A percentile compares a stretch with the other conserved stretches of the same genome.
Evolutionary conservation across 2,797 vertebrate species (phyloP).

Genomic region (Parambassis ranga): DNA sequence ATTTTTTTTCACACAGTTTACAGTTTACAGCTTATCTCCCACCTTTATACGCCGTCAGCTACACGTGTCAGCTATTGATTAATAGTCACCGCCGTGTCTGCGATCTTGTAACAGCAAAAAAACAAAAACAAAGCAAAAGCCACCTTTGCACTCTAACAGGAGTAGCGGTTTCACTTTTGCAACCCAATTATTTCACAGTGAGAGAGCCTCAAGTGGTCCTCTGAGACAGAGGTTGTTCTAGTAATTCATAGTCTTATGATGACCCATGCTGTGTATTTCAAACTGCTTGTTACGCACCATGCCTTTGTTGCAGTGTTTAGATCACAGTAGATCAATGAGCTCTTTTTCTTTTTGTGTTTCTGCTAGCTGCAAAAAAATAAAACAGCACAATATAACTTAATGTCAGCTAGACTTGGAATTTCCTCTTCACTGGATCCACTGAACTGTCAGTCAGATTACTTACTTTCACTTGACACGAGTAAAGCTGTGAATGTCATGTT

Average conservation of each 20-base stretch:
- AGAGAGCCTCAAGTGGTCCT: conserved; percentile 76
- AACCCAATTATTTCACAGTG: conserved; percentile 80
- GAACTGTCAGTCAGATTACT: conserved; percentile 1
- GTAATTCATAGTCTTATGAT: conserved; percentile 77
- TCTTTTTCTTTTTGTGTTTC: conserved; percentile 30
- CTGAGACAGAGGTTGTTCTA: conserved; percentile 65
- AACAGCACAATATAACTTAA: background rate
- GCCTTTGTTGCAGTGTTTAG: conserved; percentile 56
- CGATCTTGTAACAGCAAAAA: conserved; percentile 53
- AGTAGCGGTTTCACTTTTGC: conserved; percentile 66
- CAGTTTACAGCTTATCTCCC: conserved; percentile 7
- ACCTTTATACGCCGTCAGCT: conserved; percentile 32
- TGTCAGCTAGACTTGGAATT: conserved; percentile 22
- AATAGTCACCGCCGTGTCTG: conserved; percentile 52
- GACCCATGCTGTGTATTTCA: conserved; percentile 68
- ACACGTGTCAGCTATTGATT: conserved; percentile 62
- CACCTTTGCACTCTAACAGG: conserved; percentile 63
- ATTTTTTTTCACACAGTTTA: background rate
- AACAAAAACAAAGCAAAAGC: conserved; percentile 68
- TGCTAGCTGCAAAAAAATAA: background rate
- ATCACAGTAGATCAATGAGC: conserved; percentile 61
- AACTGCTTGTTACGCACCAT: conserved; percentile 54
- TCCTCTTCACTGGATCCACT: conserved; percentile 4
- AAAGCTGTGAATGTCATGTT: background rate
- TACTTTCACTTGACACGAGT: background rate